Percentiles rank a stretch among this genome's conserved stretches.
Conservation (phyloP, 1,140 invertebrate genomes). For the Contarinia nasturtii region DNA sequence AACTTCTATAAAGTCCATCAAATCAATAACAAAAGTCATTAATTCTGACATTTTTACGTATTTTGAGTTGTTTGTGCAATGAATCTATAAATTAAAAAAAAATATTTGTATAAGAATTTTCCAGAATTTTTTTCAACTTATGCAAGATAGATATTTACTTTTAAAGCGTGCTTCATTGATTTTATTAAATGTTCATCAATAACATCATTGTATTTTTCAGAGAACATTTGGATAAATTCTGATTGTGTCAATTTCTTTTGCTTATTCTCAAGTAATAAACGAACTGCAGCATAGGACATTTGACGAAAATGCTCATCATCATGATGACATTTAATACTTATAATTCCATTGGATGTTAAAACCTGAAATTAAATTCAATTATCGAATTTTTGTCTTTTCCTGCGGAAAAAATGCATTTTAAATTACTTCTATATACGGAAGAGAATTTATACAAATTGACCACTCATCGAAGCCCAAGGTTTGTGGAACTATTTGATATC, state of each 20-base stretch:
- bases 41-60: conserved; percentile 14
- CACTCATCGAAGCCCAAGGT: conserved; percentile 15
- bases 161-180: conserved; percentile 19
- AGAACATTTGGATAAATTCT: conserved; percentile 12
- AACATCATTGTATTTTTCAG: conserved; percentile 10
- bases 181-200: conserved; percentile 10
- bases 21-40: conserved; percentile 14
- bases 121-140: background rate
- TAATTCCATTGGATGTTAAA: conserved; percentile 9
- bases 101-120: background rate
- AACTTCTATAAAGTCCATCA: conserved; percentile 15
- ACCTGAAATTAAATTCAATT: conserved; percentile 4
- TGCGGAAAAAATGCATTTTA: background rate
- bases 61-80: conserved; percentile 6
- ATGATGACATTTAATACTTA: conserved; percentile 18
- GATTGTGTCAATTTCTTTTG: background rate
- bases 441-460: conserved; percentile 10
- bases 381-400: background rate
- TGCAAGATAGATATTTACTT: conserved; percentile 8
- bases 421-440: conserved; percentile 17
- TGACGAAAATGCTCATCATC: conserved; percentile 14
- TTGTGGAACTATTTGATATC: conserved; percentile 18
- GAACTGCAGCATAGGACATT: conserved; percentile 15
- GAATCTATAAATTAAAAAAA: conserved; percentile 4
- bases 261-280: conserved; percentile 8